These are phyloP conservation scores for Cassiopea andromeda DNA, from an alignment of 30 jellyfish, hydroid and myxozoan species.

Conservation along the genomic window DNA sequence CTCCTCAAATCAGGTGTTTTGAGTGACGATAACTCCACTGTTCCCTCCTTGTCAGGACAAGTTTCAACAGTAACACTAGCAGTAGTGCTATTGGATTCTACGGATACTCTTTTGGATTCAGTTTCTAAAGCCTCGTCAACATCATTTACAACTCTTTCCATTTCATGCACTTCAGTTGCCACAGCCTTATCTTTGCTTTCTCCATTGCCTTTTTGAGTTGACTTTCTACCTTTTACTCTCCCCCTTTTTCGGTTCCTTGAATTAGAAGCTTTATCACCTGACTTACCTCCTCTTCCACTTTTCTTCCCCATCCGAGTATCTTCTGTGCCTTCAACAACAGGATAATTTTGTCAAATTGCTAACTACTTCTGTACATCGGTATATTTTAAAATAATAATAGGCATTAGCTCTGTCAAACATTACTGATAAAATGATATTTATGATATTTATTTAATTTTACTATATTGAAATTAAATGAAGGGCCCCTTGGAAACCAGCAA, in stretches of 20 bases:
- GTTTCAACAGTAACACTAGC: no score
- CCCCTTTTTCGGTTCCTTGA: not conserved
- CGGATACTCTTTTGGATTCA: no score
- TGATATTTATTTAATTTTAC: no score
- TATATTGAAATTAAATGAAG: no score
- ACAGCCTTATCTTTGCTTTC: not conserved
- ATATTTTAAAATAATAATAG: no score
- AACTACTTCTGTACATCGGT: not conserved
- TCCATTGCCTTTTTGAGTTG: not conserved
- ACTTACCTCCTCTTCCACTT: not conserved
- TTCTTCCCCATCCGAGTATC: not conserved
- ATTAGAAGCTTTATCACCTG: not conserved
- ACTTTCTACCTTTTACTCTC: not conserved
- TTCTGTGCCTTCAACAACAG: not conserved
- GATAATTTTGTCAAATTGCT: not conserved
- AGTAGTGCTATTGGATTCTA: not conserved
- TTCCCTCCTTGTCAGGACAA: not conserved
- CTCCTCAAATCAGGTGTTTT: constrained; percentile 15
- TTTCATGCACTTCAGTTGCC: not conserved
- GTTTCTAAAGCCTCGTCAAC: no score
- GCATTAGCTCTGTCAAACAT: no score
- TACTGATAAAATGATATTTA: no score
- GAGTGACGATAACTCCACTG: not conserved
- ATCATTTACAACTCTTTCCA: not conserved
- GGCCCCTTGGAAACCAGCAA: no score